phyloP scores from a whole-genome alignment of 2,797 vertebrate genomes.

The Hydrocynus forskahlii region DNA sequence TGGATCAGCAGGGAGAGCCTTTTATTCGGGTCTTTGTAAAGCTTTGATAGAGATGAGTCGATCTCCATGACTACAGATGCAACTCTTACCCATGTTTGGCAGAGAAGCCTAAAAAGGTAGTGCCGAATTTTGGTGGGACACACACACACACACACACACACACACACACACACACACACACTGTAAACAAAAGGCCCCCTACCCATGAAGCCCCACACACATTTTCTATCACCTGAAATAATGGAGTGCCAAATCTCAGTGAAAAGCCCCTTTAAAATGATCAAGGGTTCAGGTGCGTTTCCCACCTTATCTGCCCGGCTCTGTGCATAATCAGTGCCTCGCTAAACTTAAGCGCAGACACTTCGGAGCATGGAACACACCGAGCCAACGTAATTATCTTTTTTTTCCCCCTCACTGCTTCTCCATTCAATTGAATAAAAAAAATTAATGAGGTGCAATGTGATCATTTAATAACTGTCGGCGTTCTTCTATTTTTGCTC shows the following conservation, averaged over 20 bases:
- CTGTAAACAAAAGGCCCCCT: slow-evolving; percentile 14
- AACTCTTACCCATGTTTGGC: background rate
- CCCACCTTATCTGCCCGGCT: slow-evolving; percentile 33
- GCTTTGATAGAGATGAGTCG: slow-evolving; percentile 23
- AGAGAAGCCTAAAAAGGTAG: background rate
- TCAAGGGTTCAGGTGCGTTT: slow-evolving; percentile 30
- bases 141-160: slow-evolving; percentile 13
- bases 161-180: slow-evolving; percentile 9
- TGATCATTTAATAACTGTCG: slow-evolving; percentile 48
- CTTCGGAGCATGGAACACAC: slow-evolving; percentile 26
- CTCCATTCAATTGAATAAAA: slow-evolving; percentile 56
- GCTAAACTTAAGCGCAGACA: slow-evolving; percentile 40
- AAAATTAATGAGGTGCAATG: slow-evolving; percentile 57
- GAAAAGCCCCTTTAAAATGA: slow-evolving; percentile 44
- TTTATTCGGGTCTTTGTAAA: slow-evolving; percentile 23
- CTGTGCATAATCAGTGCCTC: slow-evolving; percentile 44
- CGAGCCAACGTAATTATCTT: slow-evolving; percentile 51
- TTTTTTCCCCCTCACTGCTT: slow-evolving; percentile 41
- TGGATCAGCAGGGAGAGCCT: slow-evolving; percentile 22
- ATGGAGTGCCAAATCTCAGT: slow-evolving; percentile 16
- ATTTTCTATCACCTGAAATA: slow-evolving; percentile 11
- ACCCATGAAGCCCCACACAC: background rate
- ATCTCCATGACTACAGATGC: slow-evolving; percentile 9
- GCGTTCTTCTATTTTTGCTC: slow-evolving; percentile 12
- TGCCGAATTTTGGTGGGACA: background rate